These are phyloP conservation scores for Chaitophorus viminalis DNA, from an alignment of 2,888 invertebrate species.

Conservation along the genomic window DNA sequence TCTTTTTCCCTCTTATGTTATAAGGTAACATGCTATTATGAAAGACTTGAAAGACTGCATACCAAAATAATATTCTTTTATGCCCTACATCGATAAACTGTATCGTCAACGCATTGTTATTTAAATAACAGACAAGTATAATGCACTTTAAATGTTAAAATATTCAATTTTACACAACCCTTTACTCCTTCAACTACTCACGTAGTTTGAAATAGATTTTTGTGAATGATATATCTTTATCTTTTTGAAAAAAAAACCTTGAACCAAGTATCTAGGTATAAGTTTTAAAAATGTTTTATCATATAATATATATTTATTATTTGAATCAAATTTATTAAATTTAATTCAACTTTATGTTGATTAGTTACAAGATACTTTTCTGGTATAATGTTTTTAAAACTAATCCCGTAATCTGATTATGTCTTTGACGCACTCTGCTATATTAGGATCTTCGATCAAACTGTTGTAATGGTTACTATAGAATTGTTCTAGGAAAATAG, in stretches of 20 bases:
- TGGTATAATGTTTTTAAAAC: neutral
- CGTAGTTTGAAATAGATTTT: neutral
- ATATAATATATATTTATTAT: neutral
- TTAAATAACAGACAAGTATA: neutral
- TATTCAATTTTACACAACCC: neutral
- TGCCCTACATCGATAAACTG: neutral
- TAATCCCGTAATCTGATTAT: conserved; percentile 6
- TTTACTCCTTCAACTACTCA: neutral
- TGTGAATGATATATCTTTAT: neutral
- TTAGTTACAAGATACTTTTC: neutral
- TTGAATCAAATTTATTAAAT: neutral
- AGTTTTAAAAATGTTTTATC: neutral
- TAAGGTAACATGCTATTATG: neutral
- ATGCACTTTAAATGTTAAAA: conserved; percentile 2
- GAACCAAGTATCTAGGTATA: neutral
- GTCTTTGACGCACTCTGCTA: neutral
- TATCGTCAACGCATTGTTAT: neutral
- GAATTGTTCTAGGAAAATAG: neutral
- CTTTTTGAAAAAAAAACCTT: neutral
- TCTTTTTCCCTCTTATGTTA: neutral
- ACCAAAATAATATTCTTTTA: conserved; percentile 3
- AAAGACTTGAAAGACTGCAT: neutral
- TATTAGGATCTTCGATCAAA: neutral
- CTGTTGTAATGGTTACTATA: neutral
- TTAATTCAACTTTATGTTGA: neutral